Percentiles rank a stretch among this genome's conserved stretches.
Conservation (phyloP, 2,888 invertebrate species). For the Laothoe populi region DNA sequence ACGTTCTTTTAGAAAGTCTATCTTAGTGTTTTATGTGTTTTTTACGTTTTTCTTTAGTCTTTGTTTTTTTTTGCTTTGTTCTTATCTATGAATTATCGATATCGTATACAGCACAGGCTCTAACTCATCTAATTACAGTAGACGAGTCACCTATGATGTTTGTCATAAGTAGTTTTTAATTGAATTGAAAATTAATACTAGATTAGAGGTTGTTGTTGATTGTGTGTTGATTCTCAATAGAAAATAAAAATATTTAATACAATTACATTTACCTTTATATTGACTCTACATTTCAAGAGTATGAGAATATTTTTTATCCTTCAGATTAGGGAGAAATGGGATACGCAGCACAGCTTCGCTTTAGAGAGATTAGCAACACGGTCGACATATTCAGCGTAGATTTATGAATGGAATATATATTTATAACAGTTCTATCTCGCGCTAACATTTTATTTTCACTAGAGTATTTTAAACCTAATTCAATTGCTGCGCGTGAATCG, state of each 20-base stretch:
- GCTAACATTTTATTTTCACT: conserved; percentile 6
- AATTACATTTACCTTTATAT: background rate
- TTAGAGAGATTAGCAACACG: background rate
- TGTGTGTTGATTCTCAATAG: background rate
- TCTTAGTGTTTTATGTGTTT: background rate
- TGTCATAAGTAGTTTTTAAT: conserved; percentile 1
- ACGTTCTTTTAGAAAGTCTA: background rate
- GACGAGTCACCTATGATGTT: conserved; percentile 7
- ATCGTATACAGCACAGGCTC: background rate
- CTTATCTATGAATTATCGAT: background rate
- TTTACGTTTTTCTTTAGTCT: no score
- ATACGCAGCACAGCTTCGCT: background rate
- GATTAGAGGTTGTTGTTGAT: background rate
- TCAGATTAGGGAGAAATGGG: background rate
- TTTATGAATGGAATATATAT: conserved; percentile 5
- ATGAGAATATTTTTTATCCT: background rate
- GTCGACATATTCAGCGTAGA: background rate
- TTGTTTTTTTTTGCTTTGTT: no score
- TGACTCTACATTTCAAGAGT: background rate
- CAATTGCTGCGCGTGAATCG: background rate
- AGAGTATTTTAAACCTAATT: conserved; percentile 12
- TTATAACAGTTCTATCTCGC: conserved; percentile 1
- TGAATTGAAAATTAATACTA: conserved; percentile 7
- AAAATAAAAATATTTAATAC: background rate
- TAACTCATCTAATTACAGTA: background rate